Percentiles rank a stretch among this genome's conserved stretches.
Evolutionary conservation across 2,888 invertebrate species (phyloP).

Genomic region (Strigamia maritima): DNA sequence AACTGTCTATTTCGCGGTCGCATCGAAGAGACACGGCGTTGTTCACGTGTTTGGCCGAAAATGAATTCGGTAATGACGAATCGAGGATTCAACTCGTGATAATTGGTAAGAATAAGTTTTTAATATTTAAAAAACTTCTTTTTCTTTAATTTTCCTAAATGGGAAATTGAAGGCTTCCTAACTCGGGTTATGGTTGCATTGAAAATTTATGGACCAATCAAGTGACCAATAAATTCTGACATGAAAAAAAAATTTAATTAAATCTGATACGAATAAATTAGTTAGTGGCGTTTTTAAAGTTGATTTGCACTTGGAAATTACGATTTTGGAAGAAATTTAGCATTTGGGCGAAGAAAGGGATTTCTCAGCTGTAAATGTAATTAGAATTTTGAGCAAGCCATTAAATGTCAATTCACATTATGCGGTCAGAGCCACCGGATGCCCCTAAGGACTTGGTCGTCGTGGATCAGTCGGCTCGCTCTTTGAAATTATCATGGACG

Average conservation of each 20-base stretch:
- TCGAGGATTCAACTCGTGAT: constrained; percentile 14
- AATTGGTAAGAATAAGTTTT: constrained; percentile 12
- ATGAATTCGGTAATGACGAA: constrained; percentile 36
- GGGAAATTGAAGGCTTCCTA: no score
- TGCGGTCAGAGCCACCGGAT: constrained; percentile 70
- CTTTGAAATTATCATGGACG: constrained; percentile 86
- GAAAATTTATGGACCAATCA: not conserved
- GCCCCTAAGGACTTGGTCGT: constrained; percentile 84
- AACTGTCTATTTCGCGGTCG: not conserved
- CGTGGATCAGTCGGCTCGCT: constrained; percentile 82
- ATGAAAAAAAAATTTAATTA: not conserved
- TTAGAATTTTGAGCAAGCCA: not conserved
- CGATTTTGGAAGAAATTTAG: not conserved
- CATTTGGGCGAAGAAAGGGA: not conserved
- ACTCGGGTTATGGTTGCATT: not conserved
- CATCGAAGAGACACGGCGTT: not conserved
- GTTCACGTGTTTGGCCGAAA: constrained; percentile 28
- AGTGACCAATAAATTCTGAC: not conserved
- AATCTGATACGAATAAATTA: not conserved
- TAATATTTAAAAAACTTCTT: no score
- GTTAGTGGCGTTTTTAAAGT: not conserved
- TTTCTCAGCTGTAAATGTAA: no score
- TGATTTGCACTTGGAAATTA: no score
- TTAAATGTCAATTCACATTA: not conserved
- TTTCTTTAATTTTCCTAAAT: not conserved